Percentiles rank a stretch among this genome's conserved stretches.
phyloP scores from a whole-genome alignment of 92 coral and sea anemone genomes.

The Palythoa grandis region DNA sequence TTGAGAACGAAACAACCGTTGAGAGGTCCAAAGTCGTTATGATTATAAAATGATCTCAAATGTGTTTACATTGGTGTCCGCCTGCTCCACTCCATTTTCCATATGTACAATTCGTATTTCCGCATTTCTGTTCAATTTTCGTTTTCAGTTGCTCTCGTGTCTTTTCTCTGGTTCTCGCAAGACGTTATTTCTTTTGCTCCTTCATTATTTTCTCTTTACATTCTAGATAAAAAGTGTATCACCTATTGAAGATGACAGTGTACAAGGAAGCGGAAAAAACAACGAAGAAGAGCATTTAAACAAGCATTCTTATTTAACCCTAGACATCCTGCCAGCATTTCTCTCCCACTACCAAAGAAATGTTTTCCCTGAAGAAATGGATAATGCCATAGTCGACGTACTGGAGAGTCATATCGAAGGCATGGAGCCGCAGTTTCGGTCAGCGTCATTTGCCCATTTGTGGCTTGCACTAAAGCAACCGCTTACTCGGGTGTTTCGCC shows the following conservation, averaged over 20 bases:
- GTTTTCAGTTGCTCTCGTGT: background rate
- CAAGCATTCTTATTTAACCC: background rate
- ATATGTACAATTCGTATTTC: too few species aligned
- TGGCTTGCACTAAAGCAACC: slow-evolving; percentile 81
- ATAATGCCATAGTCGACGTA: slow-evolving; percentile 53
- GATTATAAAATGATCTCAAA: too few species aligned
- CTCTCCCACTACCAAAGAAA: slow-evolving; percentile 63
- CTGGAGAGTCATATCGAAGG: slow-evolving; percentile 82
- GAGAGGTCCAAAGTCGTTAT: too few species aligned
- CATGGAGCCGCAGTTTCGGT: slow-evolving; percentile 89
- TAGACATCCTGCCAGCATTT: slow-evolving; percentile 40
- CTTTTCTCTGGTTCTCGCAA: background rate
- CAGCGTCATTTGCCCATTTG: slow-evolving; percentile 79
- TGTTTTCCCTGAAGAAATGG: slow-evolving; percentile 59
- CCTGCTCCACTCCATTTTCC: too few species aligned
- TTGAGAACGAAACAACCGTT: too few species aligned
- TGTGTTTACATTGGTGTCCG: too few species aligned
- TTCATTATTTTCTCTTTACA: background rate
- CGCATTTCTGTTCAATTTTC: too few species aligned
- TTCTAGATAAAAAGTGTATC: background rate
- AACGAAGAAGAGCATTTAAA: background rate
- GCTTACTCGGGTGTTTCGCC: slow-evolving; percentile 71
- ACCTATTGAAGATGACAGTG: background rate
- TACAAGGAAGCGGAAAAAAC: background rate
- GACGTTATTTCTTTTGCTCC: background rate